A percentile compares a stretch with the other conserved stretches of the same genome.
Evolutionary conservation across 2,888 invertebrate genomes (phyloP).

Genomic region (Punctoribates punctum): DNA sequence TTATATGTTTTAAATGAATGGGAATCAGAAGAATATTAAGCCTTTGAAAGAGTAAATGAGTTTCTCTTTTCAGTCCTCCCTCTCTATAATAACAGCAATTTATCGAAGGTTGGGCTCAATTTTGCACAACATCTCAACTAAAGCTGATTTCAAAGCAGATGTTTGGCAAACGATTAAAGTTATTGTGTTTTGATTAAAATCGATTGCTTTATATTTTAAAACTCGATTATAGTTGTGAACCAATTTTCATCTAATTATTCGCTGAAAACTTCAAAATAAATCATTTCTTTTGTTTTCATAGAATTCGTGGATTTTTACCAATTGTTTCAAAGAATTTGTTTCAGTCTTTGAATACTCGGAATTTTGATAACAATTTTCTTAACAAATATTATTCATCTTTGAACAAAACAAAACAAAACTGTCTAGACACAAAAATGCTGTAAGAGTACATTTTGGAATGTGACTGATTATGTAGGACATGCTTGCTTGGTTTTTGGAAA

Average conservation of each 20-base stretch:
- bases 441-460: too few species aligned
- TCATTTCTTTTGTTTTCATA: too few species aligned
- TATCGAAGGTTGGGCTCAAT: background rate
- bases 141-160: conserved; percentile 15
- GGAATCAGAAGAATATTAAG: background rate
- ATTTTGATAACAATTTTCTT: too few species aligned
- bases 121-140: background rate
- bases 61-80: background rate
- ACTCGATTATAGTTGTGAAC: background rate
- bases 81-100: background rate
- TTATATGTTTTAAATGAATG: background rate
- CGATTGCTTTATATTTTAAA: background rate
- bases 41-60: background rate
- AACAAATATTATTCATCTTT: too few species aligned
- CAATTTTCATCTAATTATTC: background rate
- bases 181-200: conserved; percentile 21
- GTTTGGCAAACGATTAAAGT: background rate
- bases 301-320: too few species aligned
- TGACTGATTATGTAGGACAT: too few species aligned
- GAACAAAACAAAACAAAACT: too few species aligned
- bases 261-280: background rate
- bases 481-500: too few species aligned
- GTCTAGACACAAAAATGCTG: too few species aligned
- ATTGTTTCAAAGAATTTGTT: too few species aligned
- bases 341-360: too few species aligned